phyloP scores from a whole-genome alignment of 2,888 invertebrate species.

The Catocala sponsa region DNA sequence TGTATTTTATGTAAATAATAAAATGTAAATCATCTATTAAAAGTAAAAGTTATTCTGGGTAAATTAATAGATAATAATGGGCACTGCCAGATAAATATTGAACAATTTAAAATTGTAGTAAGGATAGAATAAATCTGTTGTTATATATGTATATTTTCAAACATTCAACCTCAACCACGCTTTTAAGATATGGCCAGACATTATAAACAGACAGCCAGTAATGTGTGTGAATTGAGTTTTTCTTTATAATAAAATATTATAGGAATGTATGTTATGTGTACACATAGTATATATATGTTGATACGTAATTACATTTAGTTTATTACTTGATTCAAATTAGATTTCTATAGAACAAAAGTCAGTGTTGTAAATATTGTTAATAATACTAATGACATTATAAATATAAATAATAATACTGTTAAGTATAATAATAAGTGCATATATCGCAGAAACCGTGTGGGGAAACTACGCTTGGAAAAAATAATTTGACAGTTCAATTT shows the following conservation, averaged over 20 bases:
- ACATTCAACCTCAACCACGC: neutral
- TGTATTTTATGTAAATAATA: conserved; percentile 25
- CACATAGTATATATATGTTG: conserved; percentile 19
- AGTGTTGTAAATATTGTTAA: conserved; percentile 76
- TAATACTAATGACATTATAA: conserved; percentile 52
- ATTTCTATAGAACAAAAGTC: conserved; percentile 48
- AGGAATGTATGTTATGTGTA: conserved; percentile 23
- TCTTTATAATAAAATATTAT: conserved; percentile 20
- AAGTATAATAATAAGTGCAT: conserved; percentile 55
- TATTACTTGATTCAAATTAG: conserved; percentile 39
- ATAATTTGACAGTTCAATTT: conserved; percentile 80
- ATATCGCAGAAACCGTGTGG: conserved; percentile 82
- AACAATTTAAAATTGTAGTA: conserved; percentile 23
- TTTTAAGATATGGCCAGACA: neutral
- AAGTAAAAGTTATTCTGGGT: conserved; percentile 25
- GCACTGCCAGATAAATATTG: conserved; percentile 66
- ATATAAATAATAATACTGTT: conserved; percentile 49
- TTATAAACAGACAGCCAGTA: neutral
- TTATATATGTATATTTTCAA: conserved; percentile 10
- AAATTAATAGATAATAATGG: conserved; percentile 50
- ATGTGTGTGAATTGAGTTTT: conserved; percentile 7
- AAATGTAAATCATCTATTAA: conserved; percentile 25
- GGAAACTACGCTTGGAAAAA: conserved; percentile 87
- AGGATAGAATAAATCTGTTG: conserved; percentile 3
- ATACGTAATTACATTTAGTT: conserved; percentile 22